These are phyloP conservation scores for Lophochroa leadbeateri DNA, from an alignment of 2,113 vertebrate species.

Conservation along the genomic window DNA sequence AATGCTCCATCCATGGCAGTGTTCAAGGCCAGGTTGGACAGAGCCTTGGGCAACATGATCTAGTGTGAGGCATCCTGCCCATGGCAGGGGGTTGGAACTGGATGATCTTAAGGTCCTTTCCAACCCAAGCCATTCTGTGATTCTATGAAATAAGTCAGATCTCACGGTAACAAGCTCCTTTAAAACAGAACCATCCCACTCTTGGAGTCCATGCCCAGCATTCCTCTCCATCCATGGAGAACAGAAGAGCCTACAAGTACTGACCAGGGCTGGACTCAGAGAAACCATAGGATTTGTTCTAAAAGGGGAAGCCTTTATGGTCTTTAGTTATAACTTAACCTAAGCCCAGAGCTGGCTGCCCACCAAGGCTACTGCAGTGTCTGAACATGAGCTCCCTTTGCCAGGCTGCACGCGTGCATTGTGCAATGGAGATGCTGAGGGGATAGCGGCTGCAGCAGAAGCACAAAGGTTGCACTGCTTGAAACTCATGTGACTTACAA, in stretches of 20 bases:
- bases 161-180: background rate
- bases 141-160: background rate
- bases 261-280: background rate
- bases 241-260: background rate
- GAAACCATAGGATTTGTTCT: background rate
- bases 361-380: background rate
- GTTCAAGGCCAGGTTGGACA: background rate
- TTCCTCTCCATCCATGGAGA: background rate
- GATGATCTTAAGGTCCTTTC: background rate
- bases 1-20: background rate
- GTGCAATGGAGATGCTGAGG: background rate
- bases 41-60: background rate
- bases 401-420: rapidly evolving
- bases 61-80: background rate
- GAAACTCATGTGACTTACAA: background rate
- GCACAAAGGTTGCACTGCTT: background rate
- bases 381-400: background rate
- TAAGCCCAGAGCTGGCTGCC: background rate
- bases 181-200: background rate
- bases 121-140: background rate
- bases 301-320: background rate
- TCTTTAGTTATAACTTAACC: background rate
- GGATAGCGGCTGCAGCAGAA: background rate
- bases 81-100: background rate
- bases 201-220: background rate